A percentile compares a stretch with the other conserved stretches of the same genome.
Evolutionary conservation across 37 sponge, comb jelly and placozoan genomes (phyloP).

Genomic region (Spongilla lacustris): DNA sequence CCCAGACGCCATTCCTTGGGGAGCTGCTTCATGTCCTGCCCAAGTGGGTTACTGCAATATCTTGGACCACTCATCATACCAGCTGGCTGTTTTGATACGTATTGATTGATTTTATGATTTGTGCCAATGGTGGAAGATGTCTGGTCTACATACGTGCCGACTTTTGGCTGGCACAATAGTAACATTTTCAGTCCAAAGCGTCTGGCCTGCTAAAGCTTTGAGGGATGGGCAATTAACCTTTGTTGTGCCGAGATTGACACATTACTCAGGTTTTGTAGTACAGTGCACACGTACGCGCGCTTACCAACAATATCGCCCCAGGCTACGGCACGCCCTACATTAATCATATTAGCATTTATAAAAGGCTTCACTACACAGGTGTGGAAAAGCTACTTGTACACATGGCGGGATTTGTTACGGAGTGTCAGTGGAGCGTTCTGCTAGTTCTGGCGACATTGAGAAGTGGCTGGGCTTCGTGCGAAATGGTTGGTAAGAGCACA

Average conservation of each 20-base stretch:
- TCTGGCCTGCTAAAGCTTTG: too few relatives aligned
- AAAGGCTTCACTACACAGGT: not conserved
- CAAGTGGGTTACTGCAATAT: constrained; percentile 54
- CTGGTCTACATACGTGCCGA: not conserved
- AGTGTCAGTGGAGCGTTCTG: not conserved
- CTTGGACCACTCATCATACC: constrained; percentile 34
- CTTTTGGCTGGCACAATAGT: not conserved
- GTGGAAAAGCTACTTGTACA: not conserved
- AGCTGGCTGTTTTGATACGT: constrained; percentile 38
- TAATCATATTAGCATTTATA: too few relatives aligned
- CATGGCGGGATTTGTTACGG: not conserved
- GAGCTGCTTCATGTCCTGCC: constrained; percentile 23
- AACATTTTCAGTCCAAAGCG: not conserved
- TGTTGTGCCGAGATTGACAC: not conserved
- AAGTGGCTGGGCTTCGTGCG: not conserved
- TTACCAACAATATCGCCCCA: not conserved
- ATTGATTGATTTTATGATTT: not conserved
- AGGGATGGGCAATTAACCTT: not conserved
- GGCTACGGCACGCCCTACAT: not conserved
- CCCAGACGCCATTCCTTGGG: constrained; percentile 22
- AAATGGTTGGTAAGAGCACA: not conserved
- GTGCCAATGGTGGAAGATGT: not conserved
- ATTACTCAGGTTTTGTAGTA: not conserved
- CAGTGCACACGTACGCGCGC: not conserved
- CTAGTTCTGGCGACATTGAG: not conserved